Evolutionary conservation across 2,888 invertebrate genomes (phyloP), one percentile per base, ranked within the genome.

Genomic region (Pimpla rufipes): DNA sequence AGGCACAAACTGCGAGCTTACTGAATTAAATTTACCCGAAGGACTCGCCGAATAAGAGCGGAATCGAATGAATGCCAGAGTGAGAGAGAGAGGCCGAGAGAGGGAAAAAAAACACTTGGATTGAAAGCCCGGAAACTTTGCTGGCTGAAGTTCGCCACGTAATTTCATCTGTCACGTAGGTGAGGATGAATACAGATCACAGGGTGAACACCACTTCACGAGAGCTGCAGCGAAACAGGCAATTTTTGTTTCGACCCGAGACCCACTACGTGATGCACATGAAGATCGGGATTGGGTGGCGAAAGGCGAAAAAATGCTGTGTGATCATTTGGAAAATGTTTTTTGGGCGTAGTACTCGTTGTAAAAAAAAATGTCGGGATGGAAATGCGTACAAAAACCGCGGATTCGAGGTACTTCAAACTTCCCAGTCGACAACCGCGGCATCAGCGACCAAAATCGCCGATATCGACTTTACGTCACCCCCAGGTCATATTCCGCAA

Each of bases 11-110:
- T 55, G 13, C 13, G 10, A 55, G 21, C 55, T 55, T 23, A 13
- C 13, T 29, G 55, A 55, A 55, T 23, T 55, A 37, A 35, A 59
- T 35, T 59, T 37, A 35, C 59, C 11, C 55, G 55, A 23, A 23
- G 13, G 23, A 11, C 21, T 21, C 21, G 55, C 21, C 21, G 11
- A 55, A 23, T 55, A 55, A 23, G 13, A 23, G 23, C 10, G 16
- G 5, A 52, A 18, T 52, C 50, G 21, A 52, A 18, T 52, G 18
- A 52, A 52, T 18, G 8, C 29, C 29, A 29, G 29, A 29, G 50
- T 7, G 13, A 45, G 13, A 11, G n/a, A 45, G 45, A 1, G 45
- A 45, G 13, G 3, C 1, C 13, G 45, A 45, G 13, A 45, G 13
- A 45, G 13, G 13, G 13, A 45, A 45, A 21, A 50, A 8, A 52